Conservation (phyloP, 2,888 invertebrate species). For the Dyspetes luteomarginatus region DNA sequence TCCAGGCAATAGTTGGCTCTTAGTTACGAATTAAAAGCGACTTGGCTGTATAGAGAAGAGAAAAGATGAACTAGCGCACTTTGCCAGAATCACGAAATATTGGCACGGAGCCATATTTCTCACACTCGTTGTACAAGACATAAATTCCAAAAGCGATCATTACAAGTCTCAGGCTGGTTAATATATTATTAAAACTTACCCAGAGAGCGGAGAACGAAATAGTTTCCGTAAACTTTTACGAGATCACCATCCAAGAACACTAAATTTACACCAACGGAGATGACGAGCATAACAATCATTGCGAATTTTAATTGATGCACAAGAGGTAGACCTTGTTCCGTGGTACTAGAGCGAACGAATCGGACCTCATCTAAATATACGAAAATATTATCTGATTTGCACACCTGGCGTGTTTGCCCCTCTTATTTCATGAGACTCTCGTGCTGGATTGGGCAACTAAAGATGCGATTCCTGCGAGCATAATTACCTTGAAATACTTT, state of each 20-base stretch:
- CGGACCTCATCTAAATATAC: constrained; percentile 49
- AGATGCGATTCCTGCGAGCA: constrained; percentile 23
- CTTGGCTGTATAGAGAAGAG: constrained; percentile 36
- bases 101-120: constrained; percentile 66
- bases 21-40: constrained; percentile 16
- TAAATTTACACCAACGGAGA: constrained; percentile 42
- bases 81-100: constrained; percentile 59
- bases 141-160: constrained; percentile 69
- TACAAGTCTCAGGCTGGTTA: constrained; percentile 59
- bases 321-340: constrained; percentile 24
- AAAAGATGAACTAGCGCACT: constrained; percentile 41
- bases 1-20: constrained; percentile 47
- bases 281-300: constrained; percentile 39
- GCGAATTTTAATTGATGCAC: constrained; percentile 54
- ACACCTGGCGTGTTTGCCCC: constrained; percentile 6
- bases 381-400: constrained; percentile 58
- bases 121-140: constrained; percentile 67
- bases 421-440: neutral
- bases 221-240: constrained; percentile 26
- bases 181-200: constrained; percentile 41
- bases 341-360: constrained; percentile 38
- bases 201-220: neutral
- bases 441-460: constrained; percentile 40
- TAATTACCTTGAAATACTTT: constrained; percentile 50
- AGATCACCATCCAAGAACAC: constrained; percentile 43